These are phyloP conservation scores for Coilia nasus DNA, from an alignment of 2,797 vertebrate genomes.

Conservation along the genomic window DNA sequence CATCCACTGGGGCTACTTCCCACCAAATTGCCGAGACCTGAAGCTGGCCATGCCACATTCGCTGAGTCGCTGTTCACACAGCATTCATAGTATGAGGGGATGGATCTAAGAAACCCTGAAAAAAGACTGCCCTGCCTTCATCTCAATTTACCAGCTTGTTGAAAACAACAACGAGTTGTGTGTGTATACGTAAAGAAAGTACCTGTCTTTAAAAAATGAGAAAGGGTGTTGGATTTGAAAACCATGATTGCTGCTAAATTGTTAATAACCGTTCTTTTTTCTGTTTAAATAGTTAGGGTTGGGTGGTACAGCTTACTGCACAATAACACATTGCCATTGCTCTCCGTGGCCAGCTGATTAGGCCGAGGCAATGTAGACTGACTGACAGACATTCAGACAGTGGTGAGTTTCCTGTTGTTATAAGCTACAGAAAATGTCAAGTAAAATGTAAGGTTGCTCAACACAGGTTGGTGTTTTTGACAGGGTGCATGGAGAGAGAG, in stretches of 20 bases:
- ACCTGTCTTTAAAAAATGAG: neutral
- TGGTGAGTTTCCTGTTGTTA: neutral
- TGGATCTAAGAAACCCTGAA: neutral
- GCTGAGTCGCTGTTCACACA: neutral
- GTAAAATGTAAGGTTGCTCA: neutral
- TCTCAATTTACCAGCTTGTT: neutral
- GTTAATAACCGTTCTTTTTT: neutral
- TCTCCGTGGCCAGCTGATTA: neutral
- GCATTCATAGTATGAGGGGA: neutral
- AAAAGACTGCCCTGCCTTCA: neutral
- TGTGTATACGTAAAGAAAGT: neutral
- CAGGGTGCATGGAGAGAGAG: neutral
- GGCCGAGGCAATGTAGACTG: neutral
- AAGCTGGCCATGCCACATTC: neutral
- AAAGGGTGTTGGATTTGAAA: neutral
- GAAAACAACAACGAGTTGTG: neutral
- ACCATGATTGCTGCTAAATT: constrained; percentile 1
- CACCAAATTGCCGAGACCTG: neutral
- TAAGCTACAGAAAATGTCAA: neutral
- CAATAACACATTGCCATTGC: neutral
- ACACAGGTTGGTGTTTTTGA: neutral
- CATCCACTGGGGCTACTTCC: constrained; percentile 11
- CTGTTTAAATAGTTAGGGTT: neutral
- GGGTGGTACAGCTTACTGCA: neutral
- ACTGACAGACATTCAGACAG: neutral